Evolutionary conservation across 2,113 vertebrate species (phyloP).

Genomic region (Forbesichthys agassizii): DNA sequence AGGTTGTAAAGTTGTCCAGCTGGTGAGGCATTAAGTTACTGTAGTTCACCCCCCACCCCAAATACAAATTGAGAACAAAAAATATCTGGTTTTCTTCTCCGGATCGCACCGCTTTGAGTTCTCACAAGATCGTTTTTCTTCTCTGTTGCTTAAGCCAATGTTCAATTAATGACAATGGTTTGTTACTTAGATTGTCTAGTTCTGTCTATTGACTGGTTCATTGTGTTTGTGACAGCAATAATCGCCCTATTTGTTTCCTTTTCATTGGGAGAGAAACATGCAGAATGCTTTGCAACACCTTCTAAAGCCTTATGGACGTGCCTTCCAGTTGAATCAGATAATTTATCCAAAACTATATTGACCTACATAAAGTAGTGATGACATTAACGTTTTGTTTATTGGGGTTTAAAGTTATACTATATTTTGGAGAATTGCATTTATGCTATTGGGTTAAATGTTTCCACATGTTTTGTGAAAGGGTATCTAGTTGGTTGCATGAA

Average conservation of each 20-base stretch:
- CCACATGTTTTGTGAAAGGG: slow-evolving; percentile 73
- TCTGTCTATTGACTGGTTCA: slow-evolving; percentile 47
- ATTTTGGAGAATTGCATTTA: slow-evolving; percentile 72
- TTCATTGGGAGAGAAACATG: slow-evolving; percentile 73
- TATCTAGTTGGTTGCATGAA: slow-evolving; percentile 77
- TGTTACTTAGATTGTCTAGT: slow-evolving; percentile 28
- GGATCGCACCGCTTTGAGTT: neutral
- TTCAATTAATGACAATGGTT: slow-evolving; percentile 27
- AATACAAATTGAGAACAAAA: too few relatives aligned
- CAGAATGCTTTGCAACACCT: slow-evolving; percentile 87
- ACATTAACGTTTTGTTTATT: slow-evolving; percentile 34
- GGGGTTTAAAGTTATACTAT: slow-evolving; percentile 80
- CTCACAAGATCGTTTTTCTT: slow-evolving; percentile 5
- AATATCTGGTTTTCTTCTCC: neutral
- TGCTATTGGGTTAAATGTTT: slow-evolving; percentile 56
- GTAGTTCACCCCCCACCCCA: slow-evolving; percentile 27
- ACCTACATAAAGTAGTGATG: slow-evolving; percentile 42
- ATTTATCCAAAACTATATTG: slow-evolving; percentile 54
- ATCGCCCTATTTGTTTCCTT: slow-evolving; percentile 79
- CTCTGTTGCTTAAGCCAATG: slow-evolving; percentile 20
- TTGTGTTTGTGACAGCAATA: slow-evolving; percentile 89
- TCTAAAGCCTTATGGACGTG: slow-evolving; percentile 94
- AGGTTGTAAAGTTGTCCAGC: slow-evolving; percentile 17
- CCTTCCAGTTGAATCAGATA: slow-evolving; percentile 86
- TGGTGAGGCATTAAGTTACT: slow-evolving; percentile 26